These are phyloP conservation scores for Andrena fulva DNA, from an alignment of 2,888 invertebrate genomes.

Conservation along the genomic window DNA sequence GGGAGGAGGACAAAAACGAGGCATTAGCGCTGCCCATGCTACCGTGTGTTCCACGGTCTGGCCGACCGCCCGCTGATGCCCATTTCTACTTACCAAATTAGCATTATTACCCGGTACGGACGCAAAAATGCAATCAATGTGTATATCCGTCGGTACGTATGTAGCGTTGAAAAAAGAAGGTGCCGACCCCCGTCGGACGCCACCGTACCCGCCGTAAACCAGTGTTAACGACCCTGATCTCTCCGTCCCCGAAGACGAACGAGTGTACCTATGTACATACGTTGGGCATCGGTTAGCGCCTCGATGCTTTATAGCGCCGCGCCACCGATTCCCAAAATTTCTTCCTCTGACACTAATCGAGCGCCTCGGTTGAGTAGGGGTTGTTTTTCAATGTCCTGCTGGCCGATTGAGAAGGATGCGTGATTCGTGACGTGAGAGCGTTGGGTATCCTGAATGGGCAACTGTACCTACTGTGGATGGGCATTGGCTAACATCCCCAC, in stretches of 20 bases:
- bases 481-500: no score
- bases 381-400: no score
- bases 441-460: no score
- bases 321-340: constrained; percentile 45
- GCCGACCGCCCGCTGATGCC: constrained; percentile 81
- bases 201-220: constrained; percentile 68
- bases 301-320: constrained; percentile 45
- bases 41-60: constrained; percentile 71
- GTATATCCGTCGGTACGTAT: constrained; percentile 69
- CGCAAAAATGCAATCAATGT: constrained; percentile 82
- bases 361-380: no score
- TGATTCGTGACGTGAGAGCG: no score
- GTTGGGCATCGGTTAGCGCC: constrained; percentile 54
- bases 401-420: no score
- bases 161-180: constrained; percentile 70
- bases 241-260: constrained; percentile 66
- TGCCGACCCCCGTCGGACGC: constrained; percentile 64
- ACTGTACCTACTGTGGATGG: no score
- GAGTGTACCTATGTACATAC: constrained; percentile 40
- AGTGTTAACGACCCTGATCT: constrained; percentile 76
- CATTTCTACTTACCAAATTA: constrained; percentile 83
- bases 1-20: constrained; percentile 69
- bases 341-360: constrained; percentile 5
- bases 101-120: constrained; percentile 80
- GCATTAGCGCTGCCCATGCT: constrained; percentile 80